Base-by-base conservation (phyloP, 2,888 invertebrate genomes). In the Macrostomum cliftonense region DNA sequence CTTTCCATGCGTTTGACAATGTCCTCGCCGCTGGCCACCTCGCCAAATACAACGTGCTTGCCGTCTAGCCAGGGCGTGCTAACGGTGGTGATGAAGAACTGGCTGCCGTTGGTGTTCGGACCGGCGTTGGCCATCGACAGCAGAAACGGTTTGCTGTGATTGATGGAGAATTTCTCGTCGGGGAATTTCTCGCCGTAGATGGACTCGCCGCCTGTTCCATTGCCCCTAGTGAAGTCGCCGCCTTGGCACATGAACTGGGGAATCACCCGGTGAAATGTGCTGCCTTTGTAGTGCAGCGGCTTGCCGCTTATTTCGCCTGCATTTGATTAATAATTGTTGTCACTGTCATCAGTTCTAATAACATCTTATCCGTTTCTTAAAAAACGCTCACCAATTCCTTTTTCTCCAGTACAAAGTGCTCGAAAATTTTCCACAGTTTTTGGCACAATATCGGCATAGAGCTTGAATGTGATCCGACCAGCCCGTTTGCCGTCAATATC, bases 81-180 rank as follows among this genome's bases (percentile, higher is more conserved):
- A 38, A 79, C 83, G 55, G 87, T 67, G 46, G 61, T 87, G 55
- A 74, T 67, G 72, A 95, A 95, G 75, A 93, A 95, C 72, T 95
- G 93, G 7, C 88, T 88, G 47, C 91, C 91, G 71, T 93, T 93
- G 55, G 91, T 89, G 68, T 88, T 82, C 28, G 85, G 82, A 19
- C 91, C 93, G 64, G 89, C 88, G 63, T 93, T 91, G 43, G 91
- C 91, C 91, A 93, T 91, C 17, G 91, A 91, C 66, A 93, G 76
- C 48, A 81, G 77, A 38, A 71, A 68, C 52, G 86, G 80, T 54
- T 84, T 87, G 49, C 83, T 83, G 75, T 95, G 95, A 76, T 85
- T 88, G 73, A 91, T 77, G 57, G 77, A 76, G 76, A 95, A 95
- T 78, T 95, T 93, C 76, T 95, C 95, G 70, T 95, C 95, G 45